Percentiles rank a stretch among this genome's conserved stretches.
These are phyloP conservation scores for Limosa lapponica DNA, from an alignment of 2,797 vertebrate species.

Conservation along the genomic window DNA sequence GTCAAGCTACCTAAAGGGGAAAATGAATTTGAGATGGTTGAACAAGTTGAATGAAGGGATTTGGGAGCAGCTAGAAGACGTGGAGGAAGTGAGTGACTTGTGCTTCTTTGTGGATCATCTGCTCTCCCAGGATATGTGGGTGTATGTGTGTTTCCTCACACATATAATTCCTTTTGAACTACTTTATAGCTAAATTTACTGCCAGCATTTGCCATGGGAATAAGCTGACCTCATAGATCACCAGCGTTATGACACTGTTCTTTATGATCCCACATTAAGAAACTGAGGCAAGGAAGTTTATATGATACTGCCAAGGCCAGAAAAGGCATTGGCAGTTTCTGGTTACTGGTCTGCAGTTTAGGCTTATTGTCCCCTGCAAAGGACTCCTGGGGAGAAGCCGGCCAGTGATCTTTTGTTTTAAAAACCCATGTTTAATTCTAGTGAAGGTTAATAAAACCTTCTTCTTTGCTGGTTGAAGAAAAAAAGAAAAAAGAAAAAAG, in stretches of 20 bases:
- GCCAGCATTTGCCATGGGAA: neutral
- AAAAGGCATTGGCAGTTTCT: neutral
- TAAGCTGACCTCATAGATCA: neutral
- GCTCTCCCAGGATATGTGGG: neutral
- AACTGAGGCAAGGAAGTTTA: neutral
- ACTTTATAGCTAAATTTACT: neutral
- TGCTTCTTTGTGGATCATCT: neutral
- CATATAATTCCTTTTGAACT: neutral
- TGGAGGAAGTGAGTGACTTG: neutral
- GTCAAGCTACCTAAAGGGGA: neutral
- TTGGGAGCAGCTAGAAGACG: neutral
- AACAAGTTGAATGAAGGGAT: neutral
- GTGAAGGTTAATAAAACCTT: constrained; percentile 60
- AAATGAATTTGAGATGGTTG: neutral
- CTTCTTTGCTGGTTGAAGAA: constrained; percentile 24
- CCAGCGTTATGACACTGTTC: neutral
- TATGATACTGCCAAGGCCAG: neutral
- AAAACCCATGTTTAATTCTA: constrained; percentile 52
- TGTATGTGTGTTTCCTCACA: neutral
- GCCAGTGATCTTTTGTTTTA: neutral
- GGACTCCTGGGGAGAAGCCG: neutral
- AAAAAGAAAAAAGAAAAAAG: neutral
- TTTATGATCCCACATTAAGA: neutral
- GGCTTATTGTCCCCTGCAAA: neutral
- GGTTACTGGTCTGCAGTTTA: neutral